Conservation (phyloP, 2,888 invertebrate species). For the Eudemis profundana region DNA sequence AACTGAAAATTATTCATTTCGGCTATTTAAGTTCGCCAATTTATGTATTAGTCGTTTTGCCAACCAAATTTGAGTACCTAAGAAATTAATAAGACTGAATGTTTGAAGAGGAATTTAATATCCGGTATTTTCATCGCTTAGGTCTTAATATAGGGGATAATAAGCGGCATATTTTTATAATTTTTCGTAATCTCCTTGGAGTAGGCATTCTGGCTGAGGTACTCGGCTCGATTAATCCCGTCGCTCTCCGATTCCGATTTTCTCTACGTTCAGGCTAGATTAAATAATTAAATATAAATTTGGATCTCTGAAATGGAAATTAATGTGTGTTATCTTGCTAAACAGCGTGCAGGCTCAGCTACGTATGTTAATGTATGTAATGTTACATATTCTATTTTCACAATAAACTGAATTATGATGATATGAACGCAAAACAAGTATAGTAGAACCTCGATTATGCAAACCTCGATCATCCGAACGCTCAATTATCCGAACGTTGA, state of each 20-base stretch:
- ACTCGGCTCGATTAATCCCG: neutral
- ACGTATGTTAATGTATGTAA: too few species aligned
- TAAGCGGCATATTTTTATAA: neutral
- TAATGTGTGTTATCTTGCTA: too few species aligned
- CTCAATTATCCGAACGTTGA: too few species aligned
- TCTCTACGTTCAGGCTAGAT: neutral
- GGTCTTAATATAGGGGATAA: neutral
- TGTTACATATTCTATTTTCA: too few species aligned
- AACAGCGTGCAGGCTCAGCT: too few species aligned
- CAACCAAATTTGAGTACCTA: neutral
- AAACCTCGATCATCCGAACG: too few species aligned
- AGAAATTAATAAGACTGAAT: slow-evolving; percentile 6
- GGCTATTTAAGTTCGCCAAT: neutral
- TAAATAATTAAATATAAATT: neutral
- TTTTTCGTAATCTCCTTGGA: neutral
- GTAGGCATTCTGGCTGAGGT: neutral
- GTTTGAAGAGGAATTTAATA: slow-evolving; percentile 8
- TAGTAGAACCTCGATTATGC: too few species aligned
- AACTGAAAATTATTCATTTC: too few species aligned
- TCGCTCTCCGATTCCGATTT: neutral
- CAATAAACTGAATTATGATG: too few species aligned
- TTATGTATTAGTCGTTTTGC: neutral
- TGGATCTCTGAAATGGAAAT: too few species aligned
- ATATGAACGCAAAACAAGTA: too few species aligned
- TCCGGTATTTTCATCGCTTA: slow-evolving; percentile 15